Conservation (phyloP, 2,888 invertebrate genomes). For the Odontocolon sp. region DNA sequence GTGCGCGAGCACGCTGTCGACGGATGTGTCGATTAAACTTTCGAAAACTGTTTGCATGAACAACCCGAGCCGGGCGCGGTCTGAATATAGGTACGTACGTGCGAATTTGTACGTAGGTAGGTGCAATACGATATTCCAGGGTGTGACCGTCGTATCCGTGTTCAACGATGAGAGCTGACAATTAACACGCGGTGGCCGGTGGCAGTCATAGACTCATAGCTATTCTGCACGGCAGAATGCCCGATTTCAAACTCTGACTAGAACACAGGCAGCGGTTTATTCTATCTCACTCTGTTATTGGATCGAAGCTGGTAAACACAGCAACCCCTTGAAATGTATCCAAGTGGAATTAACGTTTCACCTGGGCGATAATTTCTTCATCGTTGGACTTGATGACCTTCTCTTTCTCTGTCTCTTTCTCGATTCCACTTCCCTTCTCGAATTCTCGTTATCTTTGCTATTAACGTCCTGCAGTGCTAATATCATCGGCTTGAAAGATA, state of each 20-base stretch:
- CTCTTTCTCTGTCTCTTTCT: background rate
- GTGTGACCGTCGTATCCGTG: background rate
- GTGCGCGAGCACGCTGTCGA: conserved; percentile 49
- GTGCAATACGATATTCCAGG: conserved; percentile 18
- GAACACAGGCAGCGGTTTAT: background rate
- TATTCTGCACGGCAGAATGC: background rate
- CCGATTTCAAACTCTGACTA: conserved; percentile 10
- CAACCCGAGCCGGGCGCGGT: conserved; percentile 63
- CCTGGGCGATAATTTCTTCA: conserved; percentile 27
- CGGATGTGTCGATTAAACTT: conserved; percentile 79
- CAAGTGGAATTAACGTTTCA: conserved; percentile 30
- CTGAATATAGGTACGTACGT: background rate
- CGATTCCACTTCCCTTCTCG: conserved; percentile 3
- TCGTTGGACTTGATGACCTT: conserved; percentile 24
- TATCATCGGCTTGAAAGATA: too few species aligned
- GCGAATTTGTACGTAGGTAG: conserved; percentile 28
- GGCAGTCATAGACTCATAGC: conserved; percentile 14
- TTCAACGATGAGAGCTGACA: conserved; percentile 70
- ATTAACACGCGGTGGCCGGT: conserved; percentile 67
- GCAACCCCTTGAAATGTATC: conserved; percentile 26
- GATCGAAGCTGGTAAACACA: background rate
- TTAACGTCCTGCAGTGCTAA: background rate
- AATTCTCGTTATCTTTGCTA: conserved; percentile 19
- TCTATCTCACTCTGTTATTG: background rate
- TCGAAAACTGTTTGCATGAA: conserved; percentile 80